Evolutionary conservation across 2,888 invertebrate species (phyloP), one percentile per base, ranked within the genome.

Genomic region (Xestia c-nigrum): DNA sequence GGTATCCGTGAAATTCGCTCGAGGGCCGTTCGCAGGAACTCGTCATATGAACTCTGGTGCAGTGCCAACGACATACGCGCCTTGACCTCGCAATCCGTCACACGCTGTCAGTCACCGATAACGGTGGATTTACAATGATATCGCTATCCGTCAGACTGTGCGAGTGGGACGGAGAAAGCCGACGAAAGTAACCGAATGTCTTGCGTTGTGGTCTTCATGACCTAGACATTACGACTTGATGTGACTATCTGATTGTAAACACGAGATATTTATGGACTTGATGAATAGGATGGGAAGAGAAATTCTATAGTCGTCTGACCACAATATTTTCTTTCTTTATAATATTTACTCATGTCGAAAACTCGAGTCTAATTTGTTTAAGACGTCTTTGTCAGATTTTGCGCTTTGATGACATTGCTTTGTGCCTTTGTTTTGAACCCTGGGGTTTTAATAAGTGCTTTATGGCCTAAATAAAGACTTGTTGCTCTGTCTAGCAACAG

Each of bases 31-130:
- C 72, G 72, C 69, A 80, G 78, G 85, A 81, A 85, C 84, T 78
- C 74, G 89, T 90, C 90, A 84, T 78, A 81, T 85, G 90, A 88
- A 91, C 91, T 91, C 94, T 95, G 94, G 93, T 93, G 90, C 89
- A 90, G 90, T 96, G 96, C 95, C 95, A 96, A 95, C 94, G 94
- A 93, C 95, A 92, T 89, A 86, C 87, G 89, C 92, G 91, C 94
- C 94, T 96, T 95, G 95, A 95, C 95, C 95, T 94, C 94, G 92
- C 89, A 84, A 85, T 83, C 85, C 90, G 88, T 87, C 89, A 85
- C 86, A 90, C 88, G 78, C 86, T 86, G 90, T 90, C 91, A 89
- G 88, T 86, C 88, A 80, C 87, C 87, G 90, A 89, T 91, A 91
- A 91, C 90, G 88, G 89, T 88, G 87, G 87, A 88, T 89, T 89